These are phyloP conservation scores for Priocnemis perturbator DNA, from an alignment of 2,888 invertebrate species.

Conservation along the genomic window DNA sequence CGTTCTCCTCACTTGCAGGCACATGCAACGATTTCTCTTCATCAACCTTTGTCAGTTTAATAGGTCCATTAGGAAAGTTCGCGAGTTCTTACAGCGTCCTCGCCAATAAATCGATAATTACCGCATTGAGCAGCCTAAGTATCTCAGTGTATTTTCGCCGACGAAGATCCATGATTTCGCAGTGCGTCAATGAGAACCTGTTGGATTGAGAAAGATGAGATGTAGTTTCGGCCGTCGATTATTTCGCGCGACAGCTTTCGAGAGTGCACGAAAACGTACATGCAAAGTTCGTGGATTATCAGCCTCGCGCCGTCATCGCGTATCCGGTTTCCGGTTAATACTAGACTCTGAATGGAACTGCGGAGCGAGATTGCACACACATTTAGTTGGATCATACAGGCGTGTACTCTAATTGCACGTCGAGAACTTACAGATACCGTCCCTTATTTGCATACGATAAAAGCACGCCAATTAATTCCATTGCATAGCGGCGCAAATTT, in stretches of 20 bases:
- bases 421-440: slow-evolving; percentile 1
- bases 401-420: not conserved
- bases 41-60: not conserved
- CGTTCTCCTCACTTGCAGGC: too few relatives aligned
- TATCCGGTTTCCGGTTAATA: slow-evolving; percentile 57
- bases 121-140: slow-evolving; percentile 15
- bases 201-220: not conserved
- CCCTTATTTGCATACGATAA: not conserved
- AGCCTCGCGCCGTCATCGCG: slow-evolving; percentile 49
- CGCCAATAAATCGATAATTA: slow-evolving; percentile 10
- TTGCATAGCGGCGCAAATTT: slow-evolving; percentile 63
- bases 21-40: too few relatives aligned
- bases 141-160: slow-evolving; percentile 46
- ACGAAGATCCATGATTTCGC: slow-evolving; percentile 66
- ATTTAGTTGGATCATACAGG: too few relatives aligned
- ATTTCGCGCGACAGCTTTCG: not conserved
- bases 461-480: slow-evolving; percentile 42
- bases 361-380: not conserved
- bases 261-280: slow-evolving; percentile 37
- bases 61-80: too few relatives aligned
- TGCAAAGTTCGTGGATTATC: slow-evolving; percentile 53
- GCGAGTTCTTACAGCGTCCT: too few relatives aligned
- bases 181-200: slow-evolving; percentile 63
- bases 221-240: not conserved
- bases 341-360: slow-evolving; percentile 56